Conservation (phyloP, 1,140 invertebrate species). For the Pseudomyrmex concolor region DNA sequence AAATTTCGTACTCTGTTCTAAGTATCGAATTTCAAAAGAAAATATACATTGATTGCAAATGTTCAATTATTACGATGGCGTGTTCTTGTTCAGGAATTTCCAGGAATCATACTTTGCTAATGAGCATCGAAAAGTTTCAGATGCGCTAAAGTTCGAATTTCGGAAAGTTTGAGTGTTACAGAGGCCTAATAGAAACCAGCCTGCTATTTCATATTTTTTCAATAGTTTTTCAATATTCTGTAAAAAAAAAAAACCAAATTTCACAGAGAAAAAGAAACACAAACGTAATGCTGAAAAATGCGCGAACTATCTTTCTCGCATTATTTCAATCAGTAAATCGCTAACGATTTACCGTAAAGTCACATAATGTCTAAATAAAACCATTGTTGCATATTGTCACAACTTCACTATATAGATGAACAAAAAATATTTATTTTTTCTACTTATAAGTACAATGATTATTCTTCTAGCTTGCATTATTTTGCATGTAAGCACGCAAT, state of each 20-base stretch:
- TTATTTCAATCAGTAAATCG: background rate
- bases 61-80: constrained; percentile 44
- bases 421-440: background rate
- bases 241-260: no score
- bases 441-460: background rate
- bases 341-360: background rate
- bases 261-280: no score
- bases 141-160: constrained; percentile 44
- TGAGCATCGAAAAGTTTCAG: constrained; percentile 37
- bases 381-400: background rate
- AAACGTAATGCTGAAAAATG: background rate
- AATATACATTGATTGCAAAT: constrained; percentile 39
- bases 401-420: background rate
- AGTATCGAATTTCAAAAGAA: background rate
- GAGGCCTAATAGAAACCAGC: constrained; percentile 16
- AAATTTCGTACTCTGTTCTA: no score
- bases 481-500: background rate
- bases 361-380: background rate
- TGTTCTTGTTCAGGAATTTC: constrained; percentile 40
- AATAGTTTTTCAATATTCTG: no score
- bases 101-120: constrained; percentile 8
- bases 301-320: background rate
- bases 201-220: no score
- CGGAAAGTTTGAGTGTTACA: constrained; percentile 47
- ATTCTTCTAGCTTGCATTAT: background rate